Base-by-base conservation (phyloP, 2,797 vertebrate species). In the Simalia tracyae region DNA sequence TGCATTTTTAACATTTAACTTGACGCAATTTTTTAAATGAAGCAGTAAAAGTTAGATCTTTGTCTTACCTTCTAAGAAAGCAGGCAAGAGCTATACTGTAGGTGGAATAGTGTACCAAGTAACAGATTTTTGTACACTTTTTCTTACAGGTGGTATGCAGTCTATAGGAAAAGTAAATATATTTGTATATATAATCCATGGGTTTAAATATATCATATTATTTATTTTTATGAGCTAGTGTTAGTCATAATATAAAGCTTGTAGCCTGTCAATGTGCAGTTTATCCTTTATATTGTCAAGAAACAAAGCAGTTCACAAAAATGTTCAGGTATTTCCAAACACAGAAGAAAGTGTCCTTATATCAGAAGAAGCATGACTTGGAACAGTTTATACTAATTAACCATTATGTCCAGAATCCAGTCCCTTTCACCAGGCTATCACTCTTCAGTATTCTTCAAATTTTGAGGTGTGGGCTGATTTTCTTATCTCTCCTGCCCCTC, bases 81-180 rank as follows among this genome's bases (percentile, higher is more conserved):
- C 97, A 97, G 97, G 97, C 97, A 98, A 98, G 97, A 97, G 97
- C 97, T 98, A 98, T 97, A 97, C 97, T 97, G 98, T 97, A 97
- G 98, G 98, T 97, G 97, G 98, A 89, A 98, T 97, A 98, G 97
- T 98, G 97, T 97, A 97, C 98, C 98, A 98, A 97, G 97, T 98
- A 96, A 98, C 97, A 97, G 97, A 98, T 92, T 98, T 98, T 98
- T 98, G 96, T 97, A 98, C 97, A 97, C 97, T 98, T 96, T 98
- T 98, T 97, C 97, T 98, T 97, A 98, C 97, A 96, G 97, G 85
- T 97, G 97, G 97, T 95, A 97, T 95, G 94, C 96, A 97, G 97
- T 98, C 97, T 98, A 98, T 90, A 97, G 98, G 97, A 95, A 98
- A 98, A 98, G 97, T 97, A 98, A 98, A 98, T 96, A 98, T 95